These are phyloP conservation scores for Orycteropus afer DNA, from an alignment of 2,113 vertebrate species.

Conservation along the genomic window DNA sequence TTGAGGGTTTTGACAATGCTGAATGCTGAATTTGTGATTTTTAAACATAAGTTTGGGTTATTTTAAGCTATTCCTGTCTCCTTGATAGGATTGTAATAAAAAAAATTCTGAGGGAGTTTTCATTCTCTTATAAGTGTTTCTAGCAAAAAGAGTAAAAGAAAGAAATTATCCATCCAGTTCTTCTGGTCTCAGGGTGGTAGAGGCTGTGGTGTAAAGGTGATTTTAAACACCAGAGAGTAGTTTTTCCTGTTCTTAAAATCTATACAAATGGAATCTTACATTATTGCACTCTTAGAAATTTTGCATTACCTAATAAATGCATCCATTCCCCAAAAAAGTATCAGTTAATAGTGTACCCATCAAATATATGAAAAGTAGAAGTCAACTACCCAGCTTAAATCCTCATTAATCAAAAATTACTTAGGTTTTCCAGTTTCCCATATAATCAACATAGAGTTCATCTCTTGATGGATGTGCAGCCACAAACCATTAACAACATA, in stretches of 20 bases:
- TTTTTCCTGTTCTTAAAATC: too few species aligned
- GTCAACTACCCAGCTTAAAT: background rate
- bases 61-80: slow-evolving; percentile 56
- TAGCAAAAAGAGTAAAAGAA: background rate
- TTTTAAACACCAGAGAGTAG: too few species aligned
- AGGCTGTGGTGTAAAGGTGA: too few species aligned
- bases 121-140: slow-evolving; percentile 31
- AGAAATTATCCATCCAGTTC: background rate
- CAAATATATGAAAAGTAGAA: slow-evolving; percentile 16
- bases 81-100: background rate
- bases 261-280: too few species aligned
- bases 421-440: slow-evolving; percentile 52
- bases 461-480: slow-evolving; percentile 12
- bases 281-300: slow-evolving; percentile 38
- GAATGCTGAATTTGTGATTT: slow-evolving; percentile 54
- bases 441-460: slow-evolving; percentile 43
- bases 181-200: too few species aligned
- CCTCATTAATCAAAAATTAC: slow-evolving; percentile 66
- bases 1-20: slow-evolving; percentile 12
- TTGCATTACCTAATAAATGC: slow-evolving; percentile 42
- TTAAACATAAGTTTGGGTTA: slow-evolving; percentile 57
- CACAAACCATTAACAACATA: slow-evolving; percentile 7
- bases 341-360: slow-evolving; percentile 29
- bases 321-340: background rate
- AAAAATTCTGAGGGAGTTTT: slow-evolving; percentile 7